Evolutionary conservation across 1,140 invertebrate species (phyloP), one percentile per base, ranked within the genome.

Genomic region (Calosoma granatense): DNA sequence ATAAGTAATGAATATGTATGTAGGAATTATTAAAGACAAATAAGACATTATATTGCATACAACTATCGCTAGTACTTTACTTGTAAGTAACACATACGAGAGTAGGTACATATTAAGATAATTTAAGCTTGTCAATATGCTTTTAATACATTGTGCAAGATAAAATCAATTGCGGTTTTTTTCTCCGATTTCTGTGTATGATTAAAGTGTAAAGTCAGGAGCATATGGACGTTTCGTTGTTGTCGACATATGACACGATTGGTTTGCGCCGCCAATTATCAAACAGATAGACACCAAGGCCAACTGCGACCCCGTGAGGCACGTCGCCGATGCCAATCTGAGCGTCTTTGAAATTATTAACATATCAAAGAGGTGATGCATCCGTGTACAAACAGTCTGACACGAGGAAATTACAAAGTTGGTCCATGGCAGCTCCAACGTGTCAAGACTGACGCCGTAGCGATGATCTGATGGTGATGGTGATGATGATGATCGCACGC

Each of bases 291-390:
- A 47, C 41, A 47, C 41, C 41, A 47, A 47, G 41, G 41, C 41
- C 41, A 47, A 47, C 41, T 17, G 41, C 41, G 41, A 47, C 41
- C n/a, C 6, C 17, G 41, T 47, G 17, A 47, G 41, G 41, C 41
- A 47, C 41, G 41, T 47, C 41, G 6, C 15, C 41, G 41, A 47
- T 47, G 41, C 41, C 17, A 47, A 47, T 47, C 41, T 47, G 41
- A 17, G 41, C 15, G 41, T 47, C 41, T 47, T 47, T 47, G 41
- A 47, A 47, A 47, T 47, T 47, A 47, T 47, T 47, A 9, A 47
- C 41, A 47, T 47, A 47, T 47, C 41, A 47, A 47, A 47, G 41
- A 12, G 41, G 41, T 47, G 41, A 47, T 47, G 41, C 41, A 47
- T 47, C 17, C 41, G 41, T 47, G 41, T 47, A 47, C 9, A 47